phyloP scores from a whole-genome alignment of 64 coral and sea anemone genomes.

The Pocillopora verrucosa region DNA sequence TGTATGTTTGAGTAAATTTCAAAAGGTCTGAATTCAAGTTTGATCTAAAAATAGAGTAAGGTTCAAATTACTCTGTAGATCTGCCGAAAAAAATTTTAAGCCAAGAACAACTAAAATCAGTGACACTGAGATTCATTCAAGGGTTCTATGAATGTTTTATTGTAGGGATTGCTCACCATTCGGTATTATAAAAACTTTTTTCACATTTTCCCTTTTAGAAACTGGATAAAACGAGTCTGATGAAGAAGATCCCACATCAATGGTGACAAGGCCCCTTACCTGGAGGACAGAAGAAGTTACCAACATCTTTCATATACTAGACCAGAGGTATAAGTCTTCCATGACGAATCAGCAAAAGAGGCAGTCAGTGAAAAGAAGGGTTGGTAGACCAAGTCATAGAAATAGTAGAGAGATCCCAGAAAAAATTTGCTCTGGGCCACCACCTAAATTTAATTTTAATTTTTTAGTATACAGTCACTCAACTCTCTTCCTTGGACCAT shows the following conservation, averaged over 20 bases:
- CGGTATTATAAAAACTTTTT: background rate
- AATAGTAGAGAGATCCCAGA: background rate
- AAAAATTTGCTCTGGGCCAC: background rate
- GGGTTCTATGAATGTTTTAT: too few species aligned
- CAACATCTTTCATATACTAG: background rate
- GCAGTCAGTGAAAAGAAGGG: background rate
- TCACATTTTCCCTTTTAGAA: background rate
- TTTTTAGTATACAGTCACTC: background rate
- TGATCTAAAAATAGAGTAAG: too few species aligned
- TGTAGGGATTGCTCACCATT: too few species aligned
- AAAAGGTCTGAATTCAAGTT: too few species aligned
- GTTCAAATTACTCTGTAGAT: too few species aligned
- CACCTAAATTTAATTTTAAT: background rate
- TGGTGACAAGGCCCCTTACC: background rate
- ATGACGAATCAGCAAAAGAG: background rate
- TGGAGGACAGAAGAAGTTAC: background rate
- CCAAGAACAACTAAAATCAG: too few species aligned
- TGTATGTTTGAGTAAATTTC: too few species aligned
- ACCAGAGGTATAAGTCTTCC: background rate
- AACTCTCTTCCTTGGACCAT: constrained; percentile 1
- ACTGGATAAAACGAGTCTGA: constrained; percentile 4
- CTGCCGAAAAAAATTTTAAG: too few species aligned
- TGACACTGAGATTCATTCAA: too few species aligned
- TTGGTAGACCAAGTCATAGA: background rate
- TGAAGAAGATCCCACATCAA: background rate